Conservation (phyloP, 1,140 invertebrate species). For the Sycophaga agraensis region DNA sequence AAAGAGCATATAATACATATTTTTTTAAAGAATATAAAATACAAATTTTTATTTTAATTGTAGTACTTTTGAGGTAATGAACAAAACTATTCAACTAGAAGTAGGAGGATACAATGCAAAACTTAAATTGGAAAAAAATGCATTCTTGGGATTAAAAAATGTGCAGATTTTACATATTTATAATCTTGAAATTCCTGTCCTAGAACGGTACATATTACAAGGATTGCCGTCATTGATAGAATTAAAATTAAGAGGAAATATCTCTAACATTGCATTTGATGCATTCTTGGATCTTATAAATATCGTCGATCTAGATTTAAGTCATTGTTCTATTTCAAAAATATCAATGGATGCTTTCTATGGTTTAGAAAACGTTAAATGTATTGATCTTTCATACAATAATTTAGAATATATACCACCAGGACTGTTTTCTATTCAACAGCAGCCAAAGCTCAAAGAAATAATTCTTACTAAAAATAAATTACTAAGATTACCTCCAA, state of each 20-base stretch:
- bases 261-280: slow-evolving; percentile 66
- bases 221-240: slow-evolving; percentile 61
- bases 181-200: slow-evolving; percentile 60
- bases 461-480: slow-evolving; percentile 65
- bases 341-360: slow-evolving; percentile 72
- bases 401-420: slow-evolving; percentile 62
- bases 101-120: slow-evolving; percentile 60
- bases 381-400: slow-evolving; percentile 68
- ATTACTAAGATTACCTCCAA: slow-evolving; percentile 59
- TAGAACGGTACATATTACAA: slow-evolving; percentile 65
- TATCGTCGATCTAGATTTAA: slow-evolving; percentile 63
- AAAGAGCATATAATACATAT: no score
- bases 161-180: slow-evolving; percentile 60
- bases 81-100: slow-evolving; percentile 64
- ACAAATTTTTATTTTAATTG: slow-evolving; percentile 25
- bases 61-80: slow-evolving; percentile 71
- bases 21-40: background rate
- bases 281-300: slow-evolving; percentile 65
- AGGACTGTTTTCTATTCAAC: slow-evolving; percentile 61
- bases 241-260: slow-evolving; percentile 61
- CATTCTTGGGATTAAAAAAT: slow-evolving; percentile 64
- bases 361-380: slow-evolving; percentile 61
- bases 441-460: slow-evolving; percentile 63
- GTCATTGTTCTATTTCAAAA: slow-evolving; percentile 63
- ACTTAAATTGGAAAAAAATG: slow-evolving; percentile 62